A percentile compares a stretch with the other conserved stretches of the same genome.
These are phyloP conservation scores for Pitangus sulphuratus DNA, from an alignment of 2,797 vertebrate genomes.

Conservation along the genomic window DNA sequence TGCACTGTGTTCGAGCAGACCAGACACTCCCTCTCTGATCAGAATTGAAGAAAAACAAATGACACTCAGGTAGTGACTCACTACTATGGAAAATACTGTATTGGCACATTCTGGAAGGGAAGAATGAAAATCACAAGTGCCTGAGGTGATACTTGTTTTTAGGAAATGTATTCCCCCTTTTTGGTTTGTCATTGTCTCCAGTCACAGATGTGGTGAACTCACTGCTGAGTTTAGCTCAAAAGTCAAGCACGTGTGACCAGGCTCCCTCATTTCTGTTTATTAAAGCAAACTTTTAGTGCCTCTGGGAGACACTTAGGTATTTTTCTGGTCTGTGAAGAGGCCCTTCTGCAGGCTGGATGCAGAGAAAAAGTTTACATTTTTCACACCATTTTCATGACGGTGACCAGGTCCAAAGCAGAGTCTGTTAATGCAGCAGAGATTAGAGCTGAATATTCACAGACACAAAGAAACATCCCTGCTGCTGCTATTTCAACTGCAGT, in stretches of 20 bases:
- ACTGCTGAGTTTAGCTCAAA: neutral
- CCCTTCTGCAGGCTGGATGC: neutral
- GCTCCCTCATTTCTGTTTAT: neutral
- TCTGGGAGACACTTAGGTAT: neutral
- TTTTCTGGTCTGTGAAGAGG: neutral
- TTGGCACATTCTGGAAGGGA: neutral
- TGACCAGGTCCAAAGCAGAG: neutral
- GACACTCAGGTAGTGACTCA: neutral
- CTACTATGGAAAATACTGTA: neutral
- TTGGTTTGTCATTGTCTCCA: neutral
- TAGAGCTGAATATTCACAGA: neutral
- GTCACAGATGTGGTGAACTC: neutral
- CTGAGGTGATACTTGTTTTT: neutral
- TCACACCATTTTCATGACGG: neutral
- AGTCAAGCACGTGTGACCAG: neutral
- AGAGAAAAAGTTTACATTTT: neutral
- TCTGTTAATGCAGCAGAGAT: neutral
- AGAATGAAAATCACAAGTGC: neutral
- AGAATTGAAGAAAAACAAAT: neutral
- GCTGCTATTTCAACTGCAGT: neutral
- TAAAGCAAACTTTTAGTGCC: neutral
- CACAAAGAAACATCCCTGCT: neutral
- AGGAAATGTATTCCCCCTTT: neutral
- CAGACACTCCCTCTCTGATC: conserved; percentile 16
- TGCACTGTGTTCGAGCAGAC: neutral